Conservation (phyloP, 2,113 vertebrate genomes). For the Phalacrocorax brasilianus region DNA sequence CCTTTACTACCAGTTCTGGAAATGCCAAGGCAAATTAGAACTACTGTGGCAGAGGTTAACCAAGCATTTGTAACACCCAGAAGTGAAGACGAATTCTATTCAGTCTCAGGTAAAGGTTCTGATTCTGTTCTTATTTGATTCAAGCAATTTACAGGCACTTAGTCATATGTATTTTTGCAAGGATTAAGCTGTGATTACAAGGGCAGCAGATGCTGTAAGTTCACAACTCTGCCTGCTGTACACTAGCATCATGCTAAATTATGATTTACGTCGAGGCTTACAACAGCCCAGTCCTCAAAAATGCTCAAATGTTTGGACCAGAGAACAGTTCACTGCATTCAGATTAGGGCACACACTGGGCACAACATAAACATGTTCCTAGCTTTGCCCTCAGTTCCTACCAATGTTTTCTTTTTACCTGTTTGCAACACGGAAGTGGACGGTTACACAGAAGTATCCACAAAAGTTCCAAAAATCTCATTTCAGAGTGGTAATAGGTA, state of each 20-base stretch:
- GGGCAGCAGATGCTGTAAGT: neutral
- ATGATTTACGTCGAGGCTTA: accelerated
- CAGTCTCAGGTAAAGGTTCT: neutral
- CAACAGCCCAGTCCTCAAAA: neutral
- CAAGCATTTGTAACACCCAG: neutral
- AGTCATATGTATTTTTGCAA: neutral
- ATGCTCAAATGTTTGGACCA: neutral
- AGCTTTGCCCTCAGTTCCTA: neutral
- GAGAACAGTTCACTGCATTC: neutral
- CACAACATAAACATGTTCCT: accelerated
- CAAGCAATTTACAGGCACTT: neutral
- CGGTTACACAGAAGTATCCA: neutral
- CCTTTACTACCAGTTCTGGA: neutral
- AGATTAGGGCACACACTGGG: too few relatives aligned
- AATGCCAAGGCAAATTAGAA: neutral
- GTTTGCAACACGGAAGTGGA: neutral
- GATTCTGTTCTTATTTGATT: neutral
- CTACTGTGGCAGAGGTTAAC: neutral
- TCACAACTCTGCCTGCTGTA: neutral
- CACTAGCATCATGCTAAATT: neutral
- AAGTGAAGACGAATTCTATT: neutral
- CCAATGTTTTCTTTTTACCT: neutral
- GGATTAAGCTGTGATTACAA: neutral
- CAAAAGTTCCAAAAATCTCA: neutral
- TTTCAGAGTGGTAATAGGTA: neutral